Percentiles rank a stretch among this genome's conserved stretches.
Conservation (phyloP, 2,888 invertebrate species). For the Caradrina clavipalpis region DNA sequence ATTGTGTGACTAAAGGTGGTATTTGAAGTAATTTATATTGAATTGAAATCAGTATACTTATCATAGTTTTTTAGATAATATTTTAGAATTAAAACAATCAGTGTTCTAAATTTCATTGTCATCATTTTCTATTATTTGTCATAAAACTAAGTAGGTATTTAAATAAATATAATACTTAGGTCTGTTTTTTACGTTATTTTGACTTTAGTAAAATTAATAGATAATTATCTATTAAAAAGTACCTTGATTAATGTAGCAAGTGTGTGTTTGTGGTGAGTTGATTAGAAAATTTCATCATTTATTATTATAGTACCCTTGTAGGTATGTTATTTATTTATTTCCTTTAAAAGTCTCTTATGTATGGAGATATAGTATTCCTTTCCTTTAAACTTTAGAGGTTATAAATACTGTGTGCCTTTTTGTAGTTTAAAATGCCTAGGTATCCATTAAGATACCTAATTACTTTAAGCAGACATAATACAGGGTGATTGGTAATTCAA, state of each 20-base stretch:
- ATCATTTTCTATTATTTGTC: constrained; percentile 12
- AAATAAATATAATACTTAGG: constrained; percentile 33
- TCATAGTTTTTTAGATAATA: constrained; percentile 6
- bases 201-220: constrained; percentile 22
- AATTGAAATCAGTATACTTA: constrained; percentile 29
- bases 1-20: constrained; percentile 23
- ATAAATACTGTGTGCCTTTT: constrained; percentile 33
- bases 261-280: constrained; percentile 27
- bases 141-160: constrained; percentile 5
- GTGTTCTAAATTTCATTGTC: constrained; percentile 22
- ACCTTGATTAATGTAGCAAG: constrained; percentile 30
- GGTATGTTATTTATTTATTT: constrained; percentile 56
- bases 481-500: background rate
- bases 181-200: constrained; percentile 14
- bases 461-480: constrained; percentile 8
- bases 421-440: constrained; percentile 18
- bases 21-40: constrained; percentile 20
- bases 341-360: constrained; percentile 57
- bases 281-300: constrained; percentile 35
- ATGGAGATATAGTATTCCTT: constrained; percentile 60
- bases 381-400: constrained; percentile 27
- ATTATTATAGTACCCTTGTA: constrained; percentile 10
- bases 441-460: background rate
- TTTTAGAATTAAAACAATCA: constrained; percentile 7
- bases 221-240: constrained; percentile 27